phyloP scores from a whole-genome alignment of 1,140 invertebrate genomes.

The Heliothis subflexa region DNA sequence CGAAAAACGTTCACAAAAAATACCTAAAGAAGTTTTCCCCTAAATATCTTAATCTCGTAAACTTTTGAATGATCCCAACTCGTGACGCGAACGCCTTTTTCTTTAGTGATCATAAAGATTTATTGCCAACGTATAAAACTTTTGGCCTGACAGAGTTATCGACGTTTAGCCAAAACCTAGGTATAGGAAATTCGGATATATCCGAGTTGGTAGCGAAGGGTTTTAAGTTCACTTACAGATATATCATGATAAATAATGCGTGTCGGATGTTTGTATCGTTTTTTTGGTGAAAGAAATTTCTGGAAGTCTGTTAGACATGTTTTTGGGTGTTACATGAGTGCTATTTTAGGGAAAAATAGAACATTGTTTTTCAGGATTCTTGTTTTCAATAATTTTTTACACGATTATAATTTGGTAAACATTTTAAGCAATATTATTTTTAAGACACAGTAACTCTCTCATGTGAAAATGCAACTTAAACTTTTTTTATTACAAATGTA shows the following conservation, averaged over 20 bases:
- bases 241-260: conserved; percentile 11
- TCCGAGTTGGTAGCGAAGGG: not conserved
- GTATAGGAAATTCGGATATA: conserved; percentile 30
- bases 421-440: no score
- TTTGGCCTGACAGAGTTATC: conserved; percentile 36
- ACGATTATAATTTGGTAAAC: no score
- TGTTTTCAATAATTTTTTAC: no score
- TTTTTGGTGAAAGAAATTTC: conserved; percentile 10
- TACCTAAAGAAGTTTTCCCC: not conserved
- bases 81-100: conserved; percentile 13
- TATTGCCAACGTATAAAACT: conserved; percentile 39
- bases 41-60: conserved; percentile 31
- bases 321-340: not conserved
- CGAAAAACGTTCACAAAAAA: not conserved
- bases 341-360: not conserved
- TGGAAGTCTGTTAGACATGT: not conserved
- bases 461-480: no score
- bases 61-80: conserved; percentile 19
- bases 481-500: no score
- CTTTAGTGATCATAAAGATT: conserved; percentile 45
- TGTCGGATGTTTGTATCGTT: not conserved
- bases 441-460: no score
- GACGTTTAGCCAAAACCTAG: conserved; percentile 33
- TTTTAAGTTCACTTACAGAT: conserved; percentile 32
- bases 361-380: no score